A percentile compares a stretch with the other conserved stretches of the same genome.
Conservation (phyloP, 2,888 invertebrate species). For the Apodemia duryi region DNA sequence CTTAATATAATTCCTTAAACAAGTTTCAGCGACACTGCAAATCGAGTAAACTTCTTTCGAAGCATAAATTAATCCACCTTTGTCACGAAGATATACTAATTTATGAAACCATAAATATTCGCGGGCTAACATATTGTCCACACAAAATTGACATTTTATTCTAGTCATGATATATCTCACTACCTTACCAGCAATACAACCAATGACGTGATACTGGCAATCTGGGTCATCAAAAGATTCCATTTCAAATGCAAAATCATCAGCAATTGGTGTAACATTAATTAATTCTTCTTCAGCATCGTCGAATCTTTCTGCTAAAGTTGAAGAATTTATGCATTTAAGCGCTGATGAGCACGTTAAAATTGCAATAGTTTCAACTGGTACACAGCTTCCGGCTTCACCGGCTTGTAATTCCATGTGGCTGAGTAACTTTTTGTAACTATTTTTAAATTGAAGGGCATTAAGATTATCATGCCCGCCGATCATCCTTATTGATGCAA, state of each 20-base stretch:
- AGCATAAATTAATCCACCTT: slow-evolving; percentile 21
- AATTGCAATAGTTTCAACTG: slow-evolving; percentile 26
- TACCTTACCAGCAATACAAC: slow-evolving; percentile 21
- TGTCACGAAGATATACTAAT: slow-evolving; percentile 20
- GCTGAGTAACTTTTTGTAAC: slow-evolving; percentile 26
- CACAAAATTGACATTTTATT: slow-evolving; percentile 22
- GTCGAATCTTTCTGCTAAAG: slow-evolving; percentile 17
- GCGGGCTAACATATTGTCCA: slow-evolving; percentile 16
- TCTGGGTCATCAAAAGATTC: slow-evolving; percentile 17
- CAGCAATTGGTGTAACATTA: neutral
- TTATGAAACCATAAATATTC: slow-evolving; percentile 22
- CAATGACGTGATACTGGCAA: slow-evolving; percentile 13
- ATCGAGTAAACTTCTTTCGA: slow-evolving; percentile 17
- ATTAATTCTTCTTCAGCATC: slow-evolving; percentile 10
- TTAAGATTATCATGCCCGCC: slow-evolving; percentile 32
- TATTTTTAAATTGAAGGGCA: slow-evolving; percentile 27
- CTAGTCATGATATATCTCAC: slow-evolving; percentile 16
- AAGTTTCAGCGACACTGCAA: slow-evolving; percentile 17
- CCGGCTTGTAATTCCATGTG: slow-evolving; percentile 25
- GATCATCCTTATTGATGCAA: slow-evolving; percentile 28
- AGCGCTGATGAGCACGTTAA: slow-evolving; percentile 23
- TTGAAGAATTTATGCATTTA: slow-evolving; percentile 22
- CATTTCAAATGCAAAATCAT: slow-evolving; percentile 12
- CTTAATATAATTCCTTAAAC: too few relatives aligned
- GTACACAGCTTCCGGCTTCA: slow-evolving; percentile 28